Conservation (phyloP, 2,797 vertebrate species). For the Chromobotia macracanthus region DNA sequence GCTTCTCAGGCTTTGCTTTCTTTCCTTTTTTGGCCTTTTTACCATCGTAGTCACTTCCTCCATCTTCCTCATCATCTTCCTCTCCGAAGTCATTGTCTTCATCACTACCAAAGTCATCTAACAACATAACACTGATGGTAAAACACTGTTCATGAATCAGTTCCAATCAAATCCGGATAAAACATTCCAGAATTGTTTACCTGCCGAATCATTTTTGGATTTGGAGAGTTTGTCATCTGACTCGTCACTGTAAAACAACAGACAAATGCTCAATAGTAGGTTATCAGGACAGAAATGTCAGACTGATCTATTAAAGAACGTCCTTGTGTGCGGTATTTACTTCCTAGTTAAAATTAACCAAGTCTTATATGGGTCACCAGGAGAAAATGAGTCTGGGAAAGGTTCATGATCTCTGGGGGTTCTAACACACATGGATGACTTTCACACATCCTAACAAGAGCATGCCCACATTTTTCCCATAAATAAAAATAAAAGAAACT, state of each 20-base stretch:
- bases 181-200: constrained; percentile 68
- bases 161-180: neutral
- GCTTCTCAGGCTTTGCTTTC: constrained; percentile 84
- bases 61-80: constrained; percentile 84
- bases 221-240: constrained; percentile 96
- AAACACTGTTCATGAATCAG: neutral
- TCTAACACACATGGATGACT: neutral
- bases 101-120: constrained; percentile 88
- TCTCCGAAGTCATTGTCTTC: constrained; percentile 84
- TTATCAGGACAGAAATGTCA: neutral
- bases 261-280: neutral
- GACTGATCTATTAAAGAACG: neutral
- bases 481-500: no score
- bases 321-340: neutral
- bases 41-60: constrained; percentile 87
- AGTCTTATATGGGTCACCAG: constrained; percentile 47
- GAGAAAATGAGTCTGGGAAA: constrained; percentile 47
- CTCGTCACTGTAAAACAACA: constrained; percentile 83
- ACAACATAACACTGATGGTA: neutral
- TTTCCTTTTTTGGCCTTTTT: constrained; percentile 88
- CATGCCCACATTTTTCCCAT: neutral
- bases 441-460: neutral
- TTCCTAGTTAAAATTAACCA: constrained; percentile 45
- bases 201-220: constrained; percentile 95
- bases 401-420: constrained; percentile 12